Evolutionary conservation across 2,888 invertebrate species (phyloP), one percentile per base, ranked within the genome.

Genomic region (Cheilosia vulpina): DNA sequence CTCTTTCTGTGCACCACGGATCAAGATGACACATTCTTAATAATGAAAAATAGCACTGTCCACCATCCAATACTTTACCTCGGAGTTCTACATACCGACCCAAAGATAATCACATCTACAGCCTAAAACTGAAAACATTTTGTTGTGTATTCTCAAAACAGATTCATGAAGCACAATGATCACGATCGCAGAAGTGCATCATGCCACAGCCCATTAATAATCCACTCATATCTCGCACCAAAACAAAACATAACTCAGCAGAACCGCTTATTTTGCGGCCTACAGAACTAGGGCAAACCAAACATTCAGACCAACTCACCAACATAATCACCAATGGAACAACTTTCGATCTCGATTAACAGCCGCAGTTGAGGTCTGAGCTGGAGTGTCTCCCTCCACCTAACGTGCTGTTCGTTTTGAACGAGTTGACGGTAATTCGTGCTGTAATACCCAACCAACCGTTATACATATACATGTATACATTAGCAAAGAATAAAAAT

Each of bases 321-420:
- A 81, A 72, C 81, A 72, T 77, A 62, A 71, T 81, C 71, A 76
- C 78, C 78, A 83, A 73, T 65, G 31, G 68, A 60, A 77, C 60
- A 66, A 85, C 85, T 85, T 85, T 85, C 85, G 72, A 85, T 85
- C 81, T 85, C 85, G 50, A 58, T 71, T 57, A 71, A 43, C 75
- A 80, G 53, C 38, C 7, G 11, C 57, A 73, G 68, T 78, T 78
- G 19, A 38, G 57, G 71, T 60, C 41, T 63, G 58, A 38, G 60
- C 13, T 27, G 17, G 43, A 60, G 15, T 66, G 17, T 52, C 53
- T 72, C 58, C 45, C 72, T 66, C 63, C 63, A 53, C 15, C 60
- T 71, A 71, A 80, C 66, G 17, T 76, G 58, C 31, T 55, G 7
- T 38, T 66, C 65, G n/a, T 72, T 71, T 66, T 78, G 2, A 78